A percentile compares a stretch with the other conserved stretches of the same genome.
Evolutionary conservation across 2,888 invertebrate genomes (phyloP).

Genomic region (Parnassius mnemosyne): DNA sequence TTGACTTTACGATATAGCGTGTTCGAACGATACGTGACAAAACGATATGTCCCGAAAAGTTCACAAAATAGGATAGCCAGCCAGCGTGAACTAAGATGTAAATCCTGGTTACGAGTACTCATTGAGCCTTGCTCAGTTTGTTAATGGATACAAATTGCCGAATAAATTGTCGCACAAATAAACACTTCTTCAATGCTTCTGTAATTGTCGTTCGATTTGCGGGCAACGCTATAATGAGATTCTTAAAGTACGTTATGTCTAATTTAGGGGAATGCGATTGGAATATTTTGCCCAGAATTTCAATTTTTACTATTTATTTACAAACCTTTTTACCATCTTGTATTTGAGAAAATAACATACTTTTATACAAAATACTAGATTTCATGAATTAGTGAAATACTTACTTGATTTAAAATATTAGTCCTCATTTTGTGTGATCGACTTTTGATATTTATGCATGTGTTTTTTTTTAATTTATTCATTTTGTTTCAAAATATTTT

Average conservation of each 20-base stretch:
- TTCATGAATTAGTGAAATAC: no score
- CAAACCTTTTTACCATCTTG: no score
- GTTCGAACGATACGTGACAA: conserved; percentile 41
- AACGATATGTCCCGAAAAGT: conserved; percentile 70
- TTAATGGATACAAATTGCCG: conserved; percentile 65
- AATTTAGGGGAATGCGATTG: no score
- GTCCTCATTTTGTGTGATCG: no score
- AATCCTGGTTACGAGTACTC: conserved; percentile 64
- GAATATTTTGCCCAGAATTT: no score
- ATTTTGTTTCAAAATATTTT: neutral
- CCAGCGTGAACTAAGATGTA: conserved; percentile 66
- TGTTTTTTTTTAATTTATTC: neutral
- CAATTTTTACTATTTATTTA: no score
- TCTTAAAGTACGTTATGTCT: no score
- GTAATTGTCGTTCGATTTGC: neutral
- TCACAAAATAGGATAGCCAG: conserved; percentile 53
- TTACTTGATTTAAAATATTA: no score
- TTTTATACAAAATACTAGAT: no score
- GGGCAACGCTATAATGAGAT: neutral
- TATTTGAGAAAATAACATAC: no score
- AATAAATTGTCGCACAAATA: conserved; percentile 52
- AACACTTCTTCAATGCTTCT: conserved; percentile 35
- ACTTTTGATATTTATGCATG: neutral
- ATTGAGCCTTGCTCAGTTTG: conserved; percentile 60
- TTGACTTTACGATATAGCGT: conserved; percentile 20